Evolutionary conservation across 2,797 vertebrate genomes (phyloP).

Genomic region (Eleutherodactylus coqui): DNA sequence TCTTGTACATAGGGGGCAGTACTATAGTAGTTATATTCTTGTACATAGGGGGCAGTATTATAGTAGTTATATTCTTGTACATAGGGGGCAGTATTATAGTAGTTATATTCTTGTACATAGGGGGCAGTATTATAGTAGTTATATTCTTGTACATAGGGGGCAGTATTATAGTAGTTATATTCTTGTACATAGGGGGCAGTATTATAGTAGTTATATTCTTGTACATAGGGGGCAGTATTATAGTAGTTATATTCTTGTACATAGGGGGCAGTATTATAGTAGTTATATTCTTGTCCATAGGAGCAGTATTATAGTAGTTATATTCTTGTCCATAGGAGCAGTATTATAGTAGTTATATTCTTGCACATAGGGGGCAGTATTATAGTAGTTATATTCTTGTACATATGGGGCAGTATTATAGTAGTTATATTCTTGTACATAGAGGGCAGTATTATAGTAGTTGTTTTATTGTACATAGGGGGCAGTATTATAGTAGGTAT

Average conservation of each 20-base stretch:
- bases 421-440: not conserved
- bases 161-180: constrained; percentile 15
- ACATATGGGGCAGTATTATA: not conserved
- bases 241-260: constrained; percentile 4
- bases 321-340: not conserved
- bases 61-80: constrained; percentile 14
- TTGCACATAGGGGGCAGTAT: not conserved
- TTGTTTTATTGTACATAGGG: not conserved
- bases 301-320: constrained; percentile 6
- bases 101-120: constrained; percentile 3
- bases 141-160: constrained; percentile 1
- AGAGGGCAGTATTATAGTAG: not conserved
- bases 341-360: constrained; percentile 1
- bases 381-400: not conserved
- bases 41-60: not conserved
- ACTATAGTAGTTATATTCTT: constrained; percentile 7
- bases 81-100: not conserved
- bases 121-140: constrained; percentile 4
- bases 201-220: constrained; percentile 12
- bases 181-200: not conserved
- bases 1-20: not conserved
- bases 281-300: constrained; percentile 3
- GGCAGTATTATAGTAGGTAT: not conserved
- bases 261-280: constrained; percentile 6
- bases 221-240: constrained; percentile 2